Conservation (phyloP, 2,888 invertebrate genomes). For the Caradrina clavipalpis region DNA sequence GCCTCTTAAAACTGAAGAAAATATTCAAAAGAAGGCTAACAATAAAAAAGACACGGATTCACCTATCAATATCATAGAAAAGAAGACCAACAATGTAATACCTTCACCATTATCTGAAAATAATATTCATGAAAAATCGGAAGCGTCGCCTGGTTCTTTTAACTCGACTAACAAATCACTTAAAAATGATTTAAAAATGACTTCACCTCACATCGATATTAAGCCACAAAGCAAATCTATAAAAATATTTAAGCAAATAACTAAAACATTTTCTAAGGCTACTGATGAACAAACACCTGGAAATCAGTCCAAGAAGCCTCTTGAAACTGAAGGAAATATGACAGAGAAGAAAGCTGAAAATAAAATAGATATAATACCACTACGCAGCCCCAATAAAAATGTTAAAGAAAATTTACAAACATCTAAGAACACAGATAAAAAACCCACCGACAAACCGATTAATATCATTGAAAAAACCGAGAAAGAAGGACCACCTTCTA, state of each 20-base stretch:
- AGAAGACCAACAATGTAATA: no score
- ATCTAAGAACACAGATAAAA: conserved; percentile 1
- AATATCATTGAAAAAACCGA: not conserved
- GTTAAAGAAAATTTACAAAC: not conserved
- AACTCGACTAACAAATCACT: no score
- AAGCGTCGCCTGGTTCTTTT: no score
- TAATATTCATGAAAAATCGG: no score
- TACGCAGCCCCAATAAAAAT: not conserved
- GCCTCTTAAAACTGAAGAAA: no score
- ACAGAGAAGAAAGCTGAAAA: not conserved
- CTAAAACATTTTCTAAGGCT: not conserved
- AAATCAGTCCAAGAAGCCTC: not conserved
- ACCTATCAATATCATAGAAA: no score
- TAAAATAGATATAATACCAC: not conserved
- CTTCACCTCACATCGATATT: not conserved
- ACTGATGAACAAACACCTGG: not conserved
- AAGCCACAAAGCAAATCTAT: no score
- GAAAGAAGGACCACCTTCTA: not conserved
- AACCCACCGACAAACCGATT: not conserved
- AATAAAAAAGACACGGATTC: no score
- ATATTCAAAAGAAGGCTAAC: no score
- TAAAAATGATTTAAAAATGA: no score
- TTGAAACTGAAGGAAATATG: not conserved
- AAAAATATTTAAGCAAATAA: no score
- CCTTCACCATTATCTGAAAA: no score